Percentiles rank a stretch among this genome's conserved stretches.
Evolutionary conservation across 2,797 vertebrate genomes (phyloP).

Genomic region (Amniataba percoides): DNA sequence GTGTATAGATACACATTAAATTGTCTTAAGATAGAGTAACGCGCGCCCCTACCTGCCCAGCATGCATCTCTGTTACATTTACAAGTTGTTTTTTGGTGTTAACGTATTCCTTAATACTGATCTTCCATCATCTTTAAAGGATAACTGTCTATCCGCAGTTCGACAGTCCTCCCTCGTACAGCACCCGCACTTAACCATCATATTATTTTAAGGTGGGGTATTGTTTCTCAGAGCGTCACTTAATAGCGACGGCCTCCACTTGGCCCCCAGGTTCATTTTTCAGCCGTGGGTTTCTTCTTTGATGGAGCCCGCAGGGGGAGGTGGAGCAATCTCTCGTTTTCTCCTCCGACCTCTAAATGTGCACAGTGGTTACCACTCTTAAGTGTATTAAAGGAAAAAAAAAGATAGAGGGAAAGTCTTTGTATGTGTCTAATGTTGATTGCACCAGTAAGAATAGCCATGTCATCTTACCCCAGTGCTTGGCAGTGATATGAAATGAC

Average conservation of each 20-base stretch:
- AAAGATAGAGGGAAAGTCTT: slow-evolving; percentile 8
- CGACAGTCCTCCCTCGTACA: background rate
- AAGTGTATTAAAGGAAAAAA: slow-evolving; percentile 9
- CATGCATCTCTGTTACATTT: background rate
- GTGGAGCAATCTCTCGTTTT: slow-evolving; percentile 6
- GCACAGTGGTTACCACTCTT: slow-evolving; percentile 16
- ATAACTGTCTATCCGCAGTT: slow-evolving; percentile 5
- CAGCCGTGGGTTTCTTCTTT: slow-evolving; percentile 23
- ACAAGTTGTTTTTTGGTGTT: background rate
- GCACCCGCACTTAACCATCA: slow-evolving; percentile 3
- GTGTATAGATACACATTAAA: background rate
- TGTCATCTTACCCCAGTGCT: slow-evolving; percentile 7
- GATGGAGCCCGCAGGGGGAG: slow-evolving; percentile 25
- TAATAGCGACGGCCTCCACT: slow-evolving; percentile 17
- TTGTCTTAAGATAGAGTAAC: background rate
- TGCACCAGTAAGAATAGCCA: background rate
- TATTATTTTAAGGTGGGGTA: slow-evolving; percentile 29
- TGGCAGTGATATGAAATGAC: slow-evolving; percentile 27
- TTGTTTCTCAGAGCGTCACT: slow-evolving; percentile 45
- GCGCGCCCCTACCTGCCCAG: background rate
- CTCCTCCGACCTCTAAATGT: slow-evolving; percentile 25
- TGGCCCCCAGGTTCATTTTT: slow-evolving; percentile 29
- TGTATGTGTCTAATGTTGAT: background rate
- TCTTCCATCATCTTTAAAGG: slow-evolving; percentile 20
- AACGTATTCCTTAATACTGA: slow-evolving; percentile 11